Evolutionary conservation across 2,888 invertebrate genomes (phyloP).

Genomic region (Cybosia mesomella): DNA sequence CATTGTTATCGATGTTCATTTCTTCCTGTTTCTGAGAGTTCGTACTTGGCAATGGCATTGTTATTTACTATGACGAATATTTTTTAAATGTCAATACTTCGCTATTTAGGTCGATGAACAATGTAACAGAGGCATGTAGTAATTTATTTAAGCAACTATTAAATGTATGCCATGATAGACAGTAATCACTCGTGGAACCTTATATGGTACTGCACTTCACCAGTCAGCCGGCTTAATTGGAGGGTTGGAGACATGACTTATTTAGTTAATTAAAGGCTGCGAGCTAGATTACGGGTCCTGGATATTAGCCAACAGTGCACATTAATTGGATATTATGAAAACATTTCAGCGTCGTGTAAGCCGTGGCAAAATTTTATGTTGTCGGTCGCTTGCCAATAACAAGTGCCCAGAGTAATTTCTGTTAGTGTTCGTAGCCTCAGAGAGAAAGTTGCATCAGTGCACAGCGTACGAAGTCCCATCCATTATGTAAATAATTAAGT

Average conservation of each 20-base stretch:
- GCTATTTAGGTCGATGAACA: not conserved
- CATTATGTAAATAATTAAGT: conserved; percentile 72
- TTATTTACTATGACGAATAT: conserved; percentile 41
- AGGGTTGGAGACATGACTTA: not conserved
- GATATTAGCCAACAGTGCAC: conserved; percentile 73
- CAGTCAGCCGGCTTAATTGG: not conserved
- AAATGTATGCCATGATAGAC: not conserved
- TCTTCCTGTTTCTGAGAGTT: conserved; percentile 74
- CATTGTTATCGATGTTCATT: conserved; percentile 73
- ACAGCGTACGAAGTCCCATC: conserved; percentile 16
- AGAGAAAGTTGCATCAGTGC: conserved; percentile 62
- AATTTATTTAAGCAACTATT: not conserved
- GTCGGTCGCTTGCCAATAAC: conserved; percentile 63
- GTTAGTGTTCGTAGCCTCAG: conserved; percentile 55
- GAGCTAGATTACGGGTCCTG: conserved; percentile 67
- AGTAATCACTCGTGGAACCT: not conserved
- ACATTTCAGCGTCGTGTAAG: conserved; percentile 68
- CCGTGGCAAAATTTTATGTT: conserved; percentile 74
- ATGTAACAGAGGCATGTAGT: not conserved
- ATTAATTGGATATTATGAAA: conserved; percentile 76
- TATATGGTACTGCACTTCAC: not conserved
- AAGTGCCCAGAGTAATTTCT: conserved; percentile 61
- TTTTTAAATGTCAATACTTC: conserved; percentile 14
- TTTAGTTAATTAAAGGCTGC: conserved; percentile 61
- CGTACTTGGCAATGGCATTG: conserved; percentile 80